Evolutionary conservation across 2,113 vertebrate genomes (phyloP).

Genomic region (Phainopepla nitens): DNA sequence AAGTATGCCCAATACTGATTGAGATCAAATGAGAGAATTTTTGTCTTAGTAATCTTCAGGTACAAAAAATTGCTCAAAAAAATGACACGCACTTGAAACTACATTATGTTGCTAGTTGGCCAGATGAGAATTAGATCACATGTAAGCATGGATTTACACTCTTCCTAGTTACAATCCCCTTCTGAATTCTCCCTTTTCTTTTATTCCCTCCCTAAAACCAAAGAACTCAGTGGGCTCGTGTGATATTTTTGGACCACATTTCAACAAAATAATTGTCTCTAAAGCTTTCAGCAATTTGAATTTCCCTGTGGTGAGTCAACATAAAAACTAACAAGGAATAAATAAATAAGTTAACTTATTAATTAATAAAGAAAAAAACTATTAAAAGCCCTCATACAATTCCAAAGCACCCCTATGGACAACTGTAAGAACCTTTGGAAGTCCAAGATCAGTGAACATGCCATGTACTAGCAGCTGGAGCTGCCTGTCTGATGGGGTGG

Average conservation of each 20-base stretch:
- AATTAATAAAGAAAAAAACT: not conserved
- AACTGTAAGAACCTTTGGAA: not conserved
- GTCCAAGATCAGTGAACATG: not conserved
- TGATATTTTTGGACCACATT: not conserved
- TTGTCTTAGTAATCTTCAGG: not conserved
- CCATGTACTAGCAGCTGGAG: rapidly evolving
- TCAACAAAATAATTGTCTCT: not conserved
- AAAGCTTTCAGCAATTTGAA: not conserved
- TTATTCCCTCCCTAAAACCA: not conserved
- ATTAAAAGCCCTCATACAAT: not conserved
- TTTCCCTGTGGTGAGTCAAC: not conserved
- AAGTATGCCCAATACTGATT: not conserved
- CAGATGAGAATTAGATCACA: not conserved
- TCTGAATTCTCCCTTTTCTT: not conserved
- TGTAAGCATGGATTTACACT: not conserved
- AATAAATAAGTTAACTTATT: not conserved
- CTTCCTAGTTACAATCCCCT: not conserved
- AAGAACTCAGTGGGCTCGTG: not conserved
- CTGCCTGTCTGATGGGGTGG: not conserved
- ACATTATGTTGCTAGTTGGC: not conserved
- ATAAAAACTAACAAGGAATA: not conserved
- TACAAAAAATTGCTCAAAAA: not conserved
- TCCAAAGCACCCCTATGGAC: not conserved
- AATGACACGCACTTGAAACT: not conserved
- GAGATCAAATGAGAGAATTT: not conserved